Evolutionary conservation across 2,888 invertebrate genomes (phyloP), one percentile per base, ranked within the genome.

Genomic region (Agriopis marginaria): DNA sequence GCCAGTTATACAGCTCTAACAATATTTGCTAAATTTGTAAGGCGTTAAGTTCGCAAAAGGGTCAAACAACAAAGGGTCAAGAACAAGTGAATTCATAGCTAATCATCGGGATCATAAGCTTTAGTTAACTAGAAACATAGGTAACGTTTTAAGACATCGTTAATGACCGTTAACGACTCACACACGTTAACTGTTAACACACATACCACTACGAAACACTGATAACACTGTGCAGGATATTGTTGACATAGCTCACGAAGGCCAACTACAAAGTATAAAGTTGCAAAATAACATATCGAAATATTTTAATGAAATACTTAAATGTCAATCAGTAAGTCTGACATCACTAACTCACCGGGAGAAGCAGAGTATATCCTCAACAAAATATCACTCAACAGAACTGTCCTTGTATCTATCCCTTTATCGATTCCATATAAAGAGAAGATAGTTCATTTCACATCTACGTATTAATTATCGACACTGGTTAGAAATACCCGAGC

Each of bases 371-470:
- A 82, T 77, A 83, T 84, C 81, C 81, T 79, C 77, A 75, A 81
- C 76, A 82, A 83, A 80, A 77, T 82, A 77, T 81, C 78, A 66
- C 70, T 60, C 77, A 79, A 83, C 78, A 77, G 79, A 84, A 87
- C 82, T 83, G 86, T 85, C 7, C 12, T 82, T 83, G 79, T 78
- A 89, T 89, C 88, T 80, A 82, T 83, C 88, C 81, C 92, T 93
- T 81, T 93, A 93, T 90, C 84, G 83, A 53, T 79, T 75, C 62
- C 73, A 77, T 85, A 93, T 93, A 93, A 88, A 92, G 91, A 88
- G 91, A 78, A 85, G 93, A 92, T 88, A 84, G 82, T 81, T 74
- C 83, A 84, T 75, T 58, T 74, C 83, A 85, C 80, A 77, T 66
- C 73, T 74, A 73, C 78, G 83, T 7, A 40, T 54, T 54, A 23